A percentile compares a stretch with the other conserved stretches of the same genome.
These are phyloP conservation scores for Archivesica marissinica DNA, from an alignment of 1,140 invertebrate species.

Conservation along the genomic window DNA sequence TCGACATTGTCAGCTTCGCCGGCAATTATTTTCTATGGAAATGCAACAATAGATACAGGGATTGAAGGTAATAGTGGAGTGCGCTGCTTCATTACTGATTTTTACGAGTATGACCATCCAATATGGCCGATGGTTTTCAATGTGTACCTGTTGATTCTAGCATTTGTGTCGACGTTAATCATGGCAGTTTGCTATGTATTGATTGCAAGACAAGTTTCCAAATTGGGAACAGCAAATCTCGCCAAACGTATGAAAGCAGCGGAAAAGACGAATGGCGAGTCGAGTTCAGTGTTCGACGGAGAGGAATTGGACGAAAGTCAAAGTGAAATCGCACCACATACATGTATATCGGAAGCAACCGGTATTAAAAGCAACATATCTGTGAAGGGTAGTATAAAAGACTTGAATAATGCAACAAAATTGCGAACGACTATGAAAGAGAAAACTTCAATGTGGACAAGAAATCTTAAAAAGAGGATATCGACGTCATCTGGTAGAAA, in stretches of 20 bases:
- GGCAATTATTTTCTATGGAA: constrained; percentile 44
- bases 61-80: not conserved
- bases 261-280: constrained; percentile 1
- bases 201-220: constrained; percentile 51
- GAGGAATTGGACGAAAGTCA: not conserved
- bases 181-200: constrained; percentile 36
- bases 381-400: not conserved
- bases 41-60: constrained; percentile 28
- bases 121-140: constrained; percentile 45
- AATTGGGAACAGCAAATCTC: constrained; percentile 40
- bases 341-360: not conserved
- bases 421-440: not conserved
- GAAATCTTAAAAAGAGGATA: constrained; percentile 12
- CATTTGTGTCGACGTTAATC: constrained; percentile 27
- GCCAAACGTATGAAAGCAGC: constrained; percentile 21
- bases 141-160: constrained; percentile 44
- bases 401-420: not conserved
- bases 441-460: constrained; percentile 19
- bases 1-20: constrained; percentile 26
- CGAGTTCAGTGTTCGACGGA: not conserved
- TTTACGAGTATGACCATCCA: not conserved
- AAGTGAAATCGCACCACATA: not conserved
- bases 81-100: constrained; percentile 45
- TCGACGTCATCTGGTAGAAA: constrained; percentile 35
- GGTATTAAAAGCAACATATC: not conserved